Percentiles rank a stretch among this genome's conserved stretches.
phyloP scores from a whole-genome alignment of 2,113 vertebrate species.

The Rhizomys pruinosus region DNA sequence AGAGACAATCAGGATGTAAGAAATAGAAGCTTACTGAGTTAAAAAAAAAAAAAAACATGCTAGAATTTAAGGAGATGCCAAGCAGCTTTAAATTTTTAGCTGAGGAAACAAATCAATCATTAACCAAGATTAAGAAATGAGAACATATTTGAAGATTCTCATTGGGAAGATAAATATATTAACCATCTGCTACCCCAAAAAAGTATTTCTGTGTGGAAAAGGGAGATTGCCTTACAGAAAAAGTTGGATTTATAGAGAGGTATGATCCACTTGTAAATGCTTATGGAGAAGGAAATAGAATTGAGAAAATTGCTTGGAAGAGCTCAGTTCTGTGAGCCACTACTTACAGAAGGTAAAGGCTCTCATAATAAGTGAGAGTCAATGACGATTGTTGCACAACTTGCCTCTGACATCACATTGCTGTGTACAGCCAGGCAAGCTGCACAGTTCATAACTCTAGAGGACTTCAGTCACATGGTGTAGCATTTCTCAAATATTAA shows the following conservation, averaged over 20 bases:
- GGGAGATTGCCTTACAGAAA: not conserved
- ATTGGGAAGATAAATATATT: conserved; percentile 22
- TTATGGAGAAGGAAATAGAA: conserved; percentile 8
- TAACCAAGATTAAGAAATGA: conserved; percentile 69
- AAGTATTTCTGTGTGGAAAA: not conserved
- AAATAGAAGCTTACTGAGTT: conserved; percentile 51
- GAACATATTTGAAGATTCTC: conserved; percentile 58
- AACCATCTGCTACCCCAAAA: conserved; percentile 28
- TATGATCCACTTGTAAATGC: not conserved
- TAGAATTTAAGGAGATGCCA: conserved; percentile 52
- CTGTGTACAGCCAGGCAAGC: not conserved
- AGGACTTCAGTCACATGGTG: not conserved
- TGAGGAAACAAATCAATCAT: conserved; percentile 61
- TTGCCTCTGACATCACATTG: not conserved
- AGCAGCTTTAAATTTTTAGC: conserved; percentile 42
- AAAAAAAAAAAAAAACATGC: conserved; percentile 31
- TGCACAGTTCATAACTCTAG: not conserved
- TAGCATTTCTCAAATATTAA: not conserved
- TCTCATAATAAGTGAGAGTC: not conserved
- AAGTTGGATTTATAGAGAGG: conserved; percentile 3
- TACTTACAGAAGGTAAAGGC: not conserved
- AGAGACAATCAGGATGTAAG: conserved; percentile 55
- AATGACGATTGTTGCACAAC: not conserved
- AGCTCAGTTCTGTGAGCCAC: not conserved
- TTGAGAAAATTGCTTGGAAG: not conserved